Base-by-base conservation (phyloP, 2,113 vertebrate species). In the Oreochromis spilurus region DNA sequence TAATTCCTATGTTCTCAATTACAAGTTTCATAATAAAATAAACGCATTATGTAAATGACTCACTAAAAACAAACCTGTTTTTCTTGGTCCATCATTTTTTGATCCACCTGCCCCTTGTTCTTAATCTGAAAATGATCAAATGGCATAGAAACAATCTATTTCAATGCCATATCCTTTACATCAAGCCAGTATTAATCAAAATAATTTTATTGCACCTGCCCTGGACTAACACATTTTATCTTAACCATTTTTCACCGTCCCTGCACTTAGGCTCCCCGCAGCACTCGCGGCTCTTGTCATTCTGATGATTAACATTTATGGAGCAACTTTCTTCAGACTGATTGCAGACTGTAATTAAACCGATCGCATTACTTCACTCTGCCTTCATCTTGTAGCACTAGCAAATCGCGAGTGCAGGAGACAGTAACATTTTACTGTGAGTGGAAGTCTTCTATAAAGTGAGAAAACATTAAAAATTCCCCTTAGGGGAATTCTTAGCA, bases 11-110 rank as follows among this genome's bases (percentile, higher is more conserved):
- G 14, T n/a, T 50, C 1, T 84, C 34, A 55, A 77, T 6, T 55
- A 55, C 5, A 85, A 21, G 16, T 13, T 60, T 72, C 77, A 16
- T 16, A 72, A 79, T 12, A 43, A 36, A 62, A 60, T 21, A n/a
- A 78, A 62, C 9, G 4, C 3, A 48, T 29, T 4, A 58, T 9
- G 34, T 24, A 60, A 84, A n/a, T 5, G 54, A 38, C 7, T 0
- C 0, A 6, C 26, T 40, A 60, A 79, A 43, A 19, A 91, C 91
- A 79, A 81, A 96, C 96, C 96, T 96, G 96, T 83, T 94, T 94
- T 72, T 97, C 97, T 91, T 96, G 97, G 94, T 98, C 97, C 85
- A 94, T 91, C 88, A 96, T 79, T 91, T 96, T 97, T 84, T 96
- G 97, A 95, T 95, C 94, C 88, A 94, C 79, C 1, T 95, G 96